phyloP scores from a whole-genome alignment of 1,140 invertebrate species.

The Holcopasites calliopsidis region DNA sequence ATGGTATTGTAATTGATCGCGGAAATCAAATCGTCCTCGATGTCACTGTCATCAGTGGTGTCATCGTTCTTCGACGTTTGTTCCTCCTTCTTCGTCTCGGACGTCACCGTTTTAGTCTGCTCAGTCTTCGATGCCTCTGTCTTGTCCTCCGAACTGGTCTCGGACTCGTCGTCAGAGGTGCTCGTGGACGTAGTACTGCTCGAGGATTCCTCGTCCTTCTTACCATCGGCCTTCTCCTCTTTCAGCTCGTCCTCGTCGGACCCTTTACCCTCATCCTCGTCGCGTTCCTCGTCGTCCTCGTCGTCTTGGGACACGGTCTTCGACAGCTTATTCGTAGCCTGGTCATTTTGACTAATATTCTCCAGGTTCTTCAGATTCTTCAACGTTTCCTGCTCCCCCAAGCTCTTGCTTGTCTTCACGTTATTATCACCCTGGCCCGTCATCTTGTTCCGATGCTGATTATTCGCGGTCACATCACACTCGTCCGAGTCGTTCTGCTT shows the following conservation, averaged over 20 bases:
- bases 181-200: constrained; percentile 69
- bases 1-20: constrained; percentile 86
- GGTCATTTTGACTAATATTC: constrained; percentile 35
- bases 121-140: constrained; percentile 63
- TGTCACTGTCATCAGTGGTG: constrained; percentile 66
- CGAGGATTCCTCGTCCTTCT: constrained; percentile 69
- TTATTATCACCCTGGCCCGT: constrained; percentile 40
- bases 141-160: constrained; percentile 75
- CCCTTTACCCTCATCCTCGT: constrained; percentile 52
- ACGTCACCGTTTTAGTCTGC: constrained; percentile 11
- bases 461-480: constrained; percentile 58
- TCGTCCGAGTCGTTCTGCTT: constrained; percentile 72
- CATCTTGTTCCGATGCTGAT: constrained; percentile 39
- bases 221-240: constrained; percentile 47
- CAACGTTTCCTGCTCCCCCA: constrained; percentile 19
- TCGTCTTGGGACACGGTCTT: constrained; percentile 54
- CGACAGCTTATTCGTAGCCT: constrained; percentile 25
- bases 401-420: constrained; percentile 29
- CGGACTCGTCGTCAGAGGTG: constrained; percentile 75
- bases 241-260: constrained; percentile 55
- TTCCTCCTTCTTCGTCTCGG: constrained; percentile 52
- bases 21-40: constrained; percentile 84
- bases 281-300: constrained; percentile 50
- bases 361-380: constrained; percentile 55
- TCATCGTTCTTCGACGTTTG: constrained; percentile 52